Conservation (phyloP, 2,888 invertebrate species). For the Willowsia nigromaculata region DNA sequence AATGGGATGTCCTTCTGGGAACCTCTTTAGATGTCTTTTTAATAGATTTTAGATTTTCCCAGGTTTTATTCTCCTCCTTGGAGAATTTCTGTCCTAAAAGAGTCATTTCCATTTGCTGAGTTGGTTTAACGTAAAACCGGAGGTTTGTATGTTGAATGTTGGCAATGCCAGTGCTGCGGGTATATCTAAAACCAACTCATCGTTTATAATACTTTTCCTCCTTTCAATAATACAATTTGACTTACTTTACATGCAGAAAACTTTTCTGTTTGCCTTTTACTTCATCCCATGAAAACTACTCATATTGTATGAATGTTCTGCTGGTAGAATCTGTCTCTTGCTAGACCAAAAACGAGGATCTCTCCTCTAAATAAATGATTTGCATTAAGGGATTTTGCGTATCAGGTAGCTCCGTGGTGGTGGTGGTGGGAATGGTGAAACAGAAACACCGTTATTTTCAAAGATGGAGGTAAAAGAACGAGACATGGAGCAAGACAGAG, state of each 20-base stretch:
- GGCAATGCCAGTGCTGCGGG: background rate
- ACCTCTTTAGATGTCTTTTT: background rate
- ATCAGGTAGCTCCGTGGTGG: background rate
- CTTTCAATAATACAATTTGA: background rate
- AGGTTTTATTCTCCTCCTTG: background rate
- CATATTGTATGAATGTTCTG: background rate
- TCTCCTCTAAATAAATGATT: background rate
- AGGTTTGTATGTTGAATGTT: background rate
- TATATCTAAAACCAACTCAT: background rate
- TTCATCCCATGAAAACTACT: background rate
- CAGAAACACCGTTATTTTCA: background rate
- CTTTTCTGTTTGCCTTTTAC: constrained; percentile 6
- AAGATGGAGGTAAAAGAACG: background rate
- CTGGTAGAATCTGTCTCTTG: background rate
- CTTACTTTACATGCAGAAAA: background rate
- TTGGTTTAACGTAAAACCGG: background rate
- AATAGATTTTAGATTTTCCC: constrained; percentile 4
- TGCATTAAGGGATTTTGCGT: background rate
- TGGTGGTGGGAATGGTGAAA: too few species aligned
- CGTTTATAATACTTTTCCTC: background rate
- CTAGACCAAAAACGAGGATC: background rate
- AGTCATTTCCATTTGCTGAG: background rate
- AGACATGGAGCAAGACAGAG: background rate
- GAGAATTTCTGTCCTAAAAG: background rate
- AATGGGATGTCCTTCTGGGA: background rate